These are phyloP conservation scores for Psettodes erumei DNA, from an alignment of 2,113 vertebrate genomes.

Conservation along the genomic window DNA sequence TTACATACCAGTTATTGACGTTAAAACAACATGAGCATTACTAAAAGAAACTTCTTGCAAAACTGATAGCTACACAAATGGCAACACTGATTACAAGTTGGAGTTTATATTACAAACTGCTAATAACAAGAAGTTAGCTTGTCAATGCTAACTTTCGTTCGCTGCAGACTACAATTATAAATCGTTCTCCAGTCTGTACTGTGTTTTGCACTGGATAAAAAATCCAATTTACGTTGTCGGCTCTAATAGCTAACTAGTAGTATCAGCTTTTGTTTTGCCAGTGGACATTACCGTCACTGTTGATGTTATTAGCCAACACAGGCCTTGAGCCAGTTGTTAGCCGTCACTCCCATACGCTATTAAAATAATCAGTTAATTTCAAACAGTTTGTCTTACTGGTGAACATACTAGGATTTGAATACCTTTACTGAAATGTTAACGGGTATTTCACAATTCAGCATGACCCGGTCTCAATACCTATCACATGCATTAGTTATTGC, in stretches of 20 bases:
- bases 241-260: not conserved
- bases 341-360: not conserved
- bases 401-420: not conserved
- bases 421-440: not conserved
- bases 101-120: not conserved
- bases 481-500: not conserved
- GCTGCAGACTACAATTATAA: not conserved
- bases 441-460: not conserved
- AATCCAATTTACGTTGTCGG: not conserved
- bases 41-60: not conserved
- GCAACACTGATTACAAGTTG: not conserved
- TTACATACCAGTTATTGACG: not conserved
- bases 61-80: not conserved
- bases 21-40: not conserved
- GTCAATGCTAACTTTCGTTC: not conserved
- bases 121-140: conserved; percentile 22
- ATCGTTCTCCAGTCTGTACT: not conserved
- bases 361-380: not conserved
- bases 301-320: conserved; percentile 22
- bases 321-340: conserved; percentile 35
- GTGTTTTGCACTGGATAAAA: no score
- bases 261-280: not conserved
- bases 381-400: not conserved
- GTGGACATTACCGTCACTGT: not conserved
- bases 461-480: not conserved